Evolutionary conservation across 2,888 invertebrate species (phyloP).

Genomic region (Operophtera brumata): DNA sequence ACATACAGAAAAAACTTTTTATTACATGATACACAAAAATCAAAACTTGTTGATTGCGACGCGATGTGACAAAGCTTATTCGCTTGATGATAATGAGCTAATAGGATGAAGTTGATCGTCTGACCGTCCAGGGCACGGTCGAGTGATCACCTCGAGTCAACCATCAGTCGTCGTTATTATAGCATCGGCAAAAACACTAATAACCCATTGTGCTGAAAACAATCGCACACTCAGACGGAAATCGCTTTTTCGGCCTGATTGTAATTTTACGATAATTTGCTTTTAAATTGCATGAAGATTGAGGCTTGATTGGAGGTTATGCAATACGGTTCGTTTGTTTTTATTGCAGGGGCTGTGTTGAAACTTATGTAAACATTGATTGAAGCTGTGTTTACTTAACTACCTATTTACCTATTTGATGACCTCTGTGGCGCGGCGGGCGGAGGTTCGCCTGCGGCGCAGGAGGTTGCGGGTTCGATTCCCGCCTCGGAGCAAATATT

Average conservation of each 20-base stretch:
- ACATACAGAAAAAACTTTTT: no score
- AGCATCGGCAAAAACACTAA: slow-evolving; percentile 60
- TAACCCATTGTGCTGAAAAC: slow-evolving; percentile 59
- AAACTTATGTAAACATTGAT: background rate
- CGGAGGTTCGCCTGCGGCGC: no score
- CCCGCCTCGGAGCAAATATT: no score
- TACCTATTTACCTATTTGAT: no score
- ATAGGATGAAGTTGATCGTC: background rate
- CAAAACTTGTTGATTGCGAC: no score
- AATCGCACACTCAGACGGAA: slow-evolving; percentile 32
- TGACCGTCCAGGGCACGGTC: slow-evolving; percentile 31
- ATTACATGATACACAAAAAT: no score
- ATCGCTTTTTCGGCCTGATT: slow-evolving; percentile 34
- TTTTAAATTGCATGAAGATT: slow-evolving; percentile 27
- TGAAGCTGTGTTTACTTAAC: background rate
- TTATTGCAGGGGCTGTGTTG: background rate
- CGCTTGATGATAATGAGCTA: no score
- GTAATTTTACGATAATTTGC: slow-evolving; percentile 36
- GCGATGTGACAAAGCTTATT: no score
- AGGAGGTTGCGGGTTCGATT: no score
- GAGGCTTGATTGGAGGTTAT: slow-evolving; percentile 17
- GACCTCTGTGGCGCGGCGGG: no score
- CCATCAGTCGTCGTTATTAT: slow-evolving; percentile 22
- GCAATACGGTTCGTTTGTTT: slow-evolving; percentile 7
- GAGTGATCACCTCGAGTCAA: slow-evolving; percentile 10